Evolutionary conservation across 2,113 vertebrate genomes (phyloP), one percentile per base, ranked within the genome.

Genomic region (Hydrochoerus hydrochaeris): DNA sequence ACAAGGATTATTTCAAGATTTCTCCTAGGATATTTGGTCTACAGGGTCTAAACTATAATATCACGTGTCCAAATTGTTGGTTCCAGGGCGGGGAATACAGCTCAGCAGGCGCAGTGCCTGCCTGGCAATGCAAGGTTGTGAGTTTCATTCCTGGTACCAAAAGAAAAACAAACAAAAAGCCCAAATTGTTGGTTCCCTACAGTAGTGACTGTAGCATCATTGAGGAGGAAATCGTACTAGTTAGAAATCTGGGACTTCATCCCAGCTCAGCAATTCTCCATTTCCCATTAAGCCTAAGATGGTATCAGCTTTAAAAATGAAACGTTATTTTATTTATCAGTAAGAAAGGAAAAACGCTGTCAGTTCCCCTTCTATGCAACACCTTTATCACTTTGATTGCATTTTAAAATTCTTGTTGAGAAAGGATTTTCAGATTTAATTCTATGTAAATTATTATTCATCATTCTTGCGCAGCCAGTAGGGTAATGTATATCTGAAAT

Each of bases 11-110:
- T 89, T 90, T 85, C 85, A 93, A 85, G 75, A 80, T 96, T 97
- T 97, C 90, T 98, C 93, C 86, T 94, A 97, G 97, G 96, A 93
- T 62, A 80, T 91, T 97, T 98, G 96, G 52, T 94, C 93, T 97
- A 77, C 16, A 24, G 81, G 97, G 82, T 98, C 95, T 97, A 91
- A 97, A 90, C 93, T 22, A 9, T 12, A 69, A 65, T 98, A 94
- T 28, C 93, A 54, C 96, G 84, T 96, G 35, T 22, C 90, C 63
- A 91, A 73, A 85, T 89, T 57, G 13, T 57, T 92, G 30, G 3
- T n/a, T 83, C 8, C 1, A 57, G 54, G 54, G 54, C 10, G 3
- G 17, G 54, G 54, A 4, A 20, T 57, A 2, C 20, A 57, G 54
- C 17, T 57, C 17, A 57, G 17, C 5, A n/a, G 54, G 54, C 54